Base-by-base conservation (phyloP, 2,797 vertebrate species). In the Eulemur albifrons region DNA sequence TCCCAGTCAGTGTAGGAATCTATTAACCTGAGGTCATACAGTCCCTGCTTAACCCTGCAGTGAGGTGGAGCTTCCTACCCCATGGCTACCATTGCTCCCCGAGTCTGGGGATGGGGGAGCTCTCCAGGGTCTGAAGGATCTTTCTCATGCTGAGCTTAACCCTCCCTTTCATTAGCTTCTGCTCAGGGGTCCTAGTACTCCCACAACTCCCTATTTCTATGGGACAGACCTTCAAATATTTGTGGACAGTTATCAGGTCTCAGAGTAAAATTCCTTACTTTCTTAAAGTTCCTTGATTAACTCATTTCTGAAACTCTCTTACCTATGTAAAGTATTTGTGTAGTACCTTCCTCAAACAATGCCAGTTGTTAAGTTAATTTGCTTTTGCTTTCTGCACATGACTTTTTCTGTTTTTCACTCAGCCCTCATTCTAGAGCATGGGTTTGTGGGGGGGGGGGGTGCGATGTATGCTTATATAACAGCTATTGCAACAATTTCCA, bases 241-340 rank as follows among this genome's bases (percentile, higher is more conserved):
- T 69, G 43, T 30, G 18, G 27, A 84, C 48, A 63, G 32, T 48
- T 70, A 27, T 27, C 59, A 45, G 7, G 7, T 59, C 72, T 50
- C 59, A 30, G 48, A 10, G 4, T 75, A 69, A 90, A 90, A 73
- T 61, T 30, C 30, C 52, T 81, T 87, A 85, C 38, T 87, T 90
- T 90, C 88, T 69, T 57, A 63, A 69, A 57, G 14, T 65, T 88
- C 27, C 65, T 83, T 76, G 43, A 57, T 14, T 30, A 40, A 76
- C 45, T 93, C 18, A 7, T 87, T 91, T 81, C 92, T 94, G 50
- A 95, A 67, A 72, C 45, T 8, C 67, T 89, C 61, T 82, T 38
- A 65, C 30, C 67, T 70, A 0, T 0, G 2, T 63, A 35, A 43
- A 82, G 32, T 76, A 50, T 79, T 54, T 73, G 32, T 32, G 11